Conservation (phyloP, 2,797 vertebrate species). For the Rhynchotus rufescens region DNA sequence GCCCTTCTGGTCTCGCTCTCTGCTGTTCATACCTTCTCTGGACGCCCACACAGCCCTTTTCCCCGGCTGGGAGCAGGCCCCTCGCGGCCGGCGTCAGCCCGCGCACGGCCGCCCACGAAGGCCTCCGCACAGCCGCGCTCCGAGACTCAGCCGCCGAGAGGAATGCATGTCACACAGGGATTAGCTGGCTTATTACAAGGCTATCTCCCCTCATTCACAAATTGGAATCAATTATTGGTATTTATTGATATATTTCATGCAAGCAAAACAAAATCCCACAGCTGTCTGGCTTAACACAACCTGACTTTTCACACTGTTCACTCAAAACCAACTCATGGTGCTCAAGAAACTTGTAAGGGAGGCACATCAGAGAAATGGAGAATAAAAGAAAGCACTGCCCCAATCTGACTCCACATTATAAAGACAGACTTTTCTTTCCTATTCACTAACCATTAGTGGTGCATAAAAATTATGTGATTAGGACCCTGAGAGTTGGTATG, state of each 20-base stretch:
- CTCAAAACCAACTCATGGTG: neutral
- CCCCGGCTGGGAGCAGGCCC: too few relatives aligned
- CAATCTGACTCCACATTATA: constrained; percentile 25
- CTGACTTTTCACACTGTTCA: neutral
- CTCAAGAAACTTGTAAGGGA: neutral
- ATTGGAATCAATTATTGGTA: neutral
- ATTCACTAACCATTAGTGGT: constrained; percentile 51
- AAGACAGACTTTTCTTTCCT: constrained; percentile 29
- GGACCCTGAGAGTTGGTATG: constrained; percentile 13
- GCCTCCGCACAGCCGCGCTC: too few relatives aligned
- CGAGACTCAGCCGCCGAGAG: neutral
- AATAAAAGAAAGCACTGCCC: constrained; percentile 29
- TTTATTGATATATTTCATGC: neutral
- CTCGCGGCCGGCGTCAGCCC: too few relatives aligned
- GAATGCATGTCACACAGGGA: neutral
- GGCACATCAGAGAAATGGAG: neutral
- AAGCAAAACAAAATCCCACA: neutral
- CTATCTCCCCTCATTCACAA: neutral
- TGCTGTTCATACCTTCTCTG: neutral
- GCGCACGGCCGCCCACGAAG: too few relatives aligned
- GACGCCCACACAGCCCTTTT: neutral
- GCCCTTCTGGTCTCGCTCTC: neutral
- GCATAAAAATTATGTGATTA: constrained; percentile 33
- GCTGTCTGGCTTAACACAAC: neutral
- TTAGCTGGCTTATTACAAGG: neutral